Conservation (phyloP, 2,888 invertebrate genomes). For the Malacosoma neustria region DNA sequence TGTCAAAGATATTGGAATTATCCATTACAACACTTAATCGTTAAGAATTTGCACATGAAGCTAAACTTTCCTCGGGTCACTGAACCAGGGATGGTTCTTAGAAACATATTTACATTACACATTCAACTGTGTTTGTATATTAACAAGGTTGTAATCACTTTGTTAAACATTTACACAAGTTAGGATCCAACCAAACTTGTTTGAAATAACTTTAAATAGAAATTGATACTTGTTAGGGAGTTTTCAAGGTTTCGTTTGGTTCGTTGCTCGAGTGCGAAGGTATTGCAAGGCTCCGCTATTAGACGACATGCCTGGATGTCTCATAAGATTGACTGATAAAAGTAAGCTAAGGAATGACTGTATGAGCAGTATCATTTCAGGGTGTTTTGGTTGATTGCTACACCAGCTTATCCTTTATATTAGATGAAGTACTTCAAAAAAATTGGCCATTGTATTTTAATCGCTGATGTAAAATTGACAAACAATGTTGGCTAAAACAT, state of each 20-base stretch:
- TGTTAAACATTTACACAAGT: slow-evolving; percentile 17
- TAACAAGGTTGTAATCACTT: slow-evolving; percentile 13
- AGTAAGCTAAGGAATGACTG: neutral
- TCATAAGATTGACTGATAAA: slow-evolving; percentile 44
- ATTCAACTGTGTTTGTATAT: slow-evolving; percentile 15
- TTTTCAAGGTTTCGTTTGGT: slow-evolving; percentile 17
- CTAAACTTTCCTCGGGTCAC: slow-evolving; percentile 42
- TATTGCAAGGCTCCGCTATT: slow-evolving; percentile 44
- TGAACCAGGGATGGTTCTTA: slow-evolving; percentile 44
- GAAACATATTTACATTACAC: slow-evolving; percentile 17
- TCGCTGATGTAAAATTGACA: too few relatives aligned
- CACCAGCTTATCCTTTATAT: too few relatives aligned
- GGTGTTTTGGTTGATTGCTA: neutral
- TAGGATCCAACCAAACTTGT: slow-evolving; percentile 55
- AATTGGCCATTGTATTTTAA: too few relatives aligned
- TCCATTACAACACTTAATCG: slow-evolving; percentile 13
- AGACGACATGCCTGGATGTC: slow-evolving; percentile 39
- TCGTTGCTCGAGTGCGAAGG: slow-evolving; percentile 12
- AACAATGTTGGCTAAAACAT: too few relatives aligned
- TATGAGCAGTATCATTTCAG: neutral
- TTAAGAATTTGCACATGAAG: slow-evolving; percentile 32
- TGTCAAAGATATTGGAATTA: too few relatives aligned
- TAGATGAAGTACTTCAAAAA: too few relatives aligned
- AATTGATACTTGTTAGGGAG: slow-evolving; percentile 13
- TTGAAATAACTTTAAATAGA: slow-evolving; percentile 16